These are phyloP conservation scores for Anisognathus igniventris DNA, from an alignment of 2,797 vertebrate genomes.

Conservation along the genomic window DNA sequence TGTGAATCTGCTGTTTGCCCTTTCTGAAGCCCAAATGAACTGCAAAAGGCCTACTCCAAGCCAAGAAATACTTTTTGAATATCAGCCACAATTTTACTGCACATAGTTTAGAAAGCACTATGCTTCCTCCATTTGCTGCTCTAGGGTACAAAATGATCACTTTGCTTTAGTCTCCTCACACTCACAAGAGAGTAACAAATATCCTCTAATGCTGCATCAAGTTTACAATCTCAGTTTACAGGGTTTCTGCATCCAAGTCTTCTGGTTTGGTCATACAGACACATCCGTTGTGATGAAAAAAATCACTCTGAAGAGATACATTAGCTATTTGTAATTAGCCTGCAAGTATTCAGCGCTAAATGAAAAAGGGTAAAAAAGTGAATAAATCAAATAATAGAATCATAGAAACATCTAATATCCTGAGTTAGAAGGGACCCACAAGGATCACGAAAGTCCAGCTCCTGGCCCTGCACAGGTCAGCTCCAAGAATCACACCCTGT, in stretches of 20 bases:
- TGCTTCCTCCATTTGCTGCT: background rate
- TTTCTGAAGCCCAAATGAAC: background rate
- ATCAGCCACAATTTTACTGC: background rate
- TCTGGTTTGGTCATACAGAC: background rate
- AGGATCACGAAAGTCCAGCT: background rate
- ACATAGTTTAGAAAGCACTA: accelerated
- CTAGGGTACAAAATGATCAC: background rate
- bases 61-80: background rate
- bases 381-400: background rate
- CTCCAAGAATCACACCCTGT: background rate
- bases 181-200: background rate
- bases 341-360: background rate
- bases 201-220: background rate
- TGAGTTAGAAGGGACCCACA: background rate
- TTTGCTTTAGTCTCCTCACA: background rate
- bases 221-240: background rate
- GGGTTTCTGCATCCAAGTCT: background rate
- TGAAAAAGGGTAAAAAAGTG: background rate
- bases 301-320: background rate
- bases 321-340: background rate
- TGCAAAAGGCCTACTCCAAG: background rate
- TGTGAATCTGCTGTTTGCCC: background rate
- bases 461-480: background rate
- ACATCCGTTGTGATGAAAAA: background rate
- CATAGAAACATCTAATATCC: background rate